A percentile compares a stretch with the other conserved stretches of the same genome.
These are phyloP conservation scores for Drosophila differens DNA, from an alignment of 2,888 invertebrate species.

Conservation along the genomic window DNA sequence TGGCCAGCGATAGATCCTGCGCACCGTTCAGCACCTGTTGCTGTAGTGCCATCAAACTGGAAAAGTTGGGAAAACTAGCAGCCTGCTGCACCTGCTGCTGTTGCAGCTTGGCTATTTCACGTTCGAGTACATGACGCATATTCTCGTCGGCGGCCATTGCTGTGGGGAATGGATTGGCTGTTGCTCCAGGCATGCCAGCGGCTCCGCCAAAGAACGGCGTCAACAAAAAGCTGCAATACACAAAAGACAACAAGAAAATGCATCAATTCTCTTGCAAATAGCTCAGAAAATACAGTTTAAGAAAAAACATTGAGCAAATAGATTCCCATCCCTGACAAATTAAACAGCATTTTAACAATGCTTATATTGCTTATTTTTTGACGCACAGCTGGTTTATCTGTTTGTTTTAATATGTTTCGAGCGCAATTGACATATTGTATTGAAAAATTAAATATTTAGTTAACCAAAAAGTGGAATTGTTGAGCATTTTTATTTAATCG, in stretches of 20 bases:
- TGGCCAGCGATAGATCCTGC: constrained; percentile 93
- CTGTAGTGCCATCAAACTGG: constrained; percentile 91
- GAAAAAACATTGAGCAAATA: not conserved
- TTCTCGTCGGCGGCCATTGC: constrained; percentile 90
- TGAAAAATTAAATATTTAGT: not conserved
- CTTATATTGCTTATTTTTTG: not conserved
- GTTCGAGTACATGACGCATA: constrained; percentile 94
- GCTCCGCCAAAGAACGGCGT: constrained; percentile 92
- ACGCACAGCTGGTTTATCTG: not conserved
- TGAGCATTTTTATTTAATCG: not conserved
- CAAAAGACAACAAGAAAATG: not conserved
- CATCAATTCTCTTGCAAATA: not conserved
- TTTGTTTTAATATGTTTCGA: not conserved
- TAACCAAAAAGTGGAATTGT: not conserved
- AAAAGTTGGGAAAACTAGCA: constrained; percentile 86
- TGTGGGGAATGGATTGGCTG: constrained; percentile 77
- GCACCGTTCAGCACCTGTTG: constrained; percentile 90
- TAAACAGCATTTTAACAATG: not conserved
- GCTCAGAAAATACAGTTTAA: too few relatives aligned
- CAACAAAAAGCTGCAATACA: constrained; percentile 89
- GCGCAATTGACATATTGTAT: not conserved
- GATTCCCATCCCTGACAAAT: not conserved
- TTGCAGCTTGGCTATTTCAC: constrained; percentile 95
- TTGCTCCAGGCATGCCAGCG: constrained; percentile 84
- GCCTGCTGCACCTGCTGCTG: constrained; percentile 85